A percentile compares a stretch with the other conserved stretches of the same genome.
Conservation (phyloP, 1,140 invertebrate species). For the Drosophila teissieri region DNA sequence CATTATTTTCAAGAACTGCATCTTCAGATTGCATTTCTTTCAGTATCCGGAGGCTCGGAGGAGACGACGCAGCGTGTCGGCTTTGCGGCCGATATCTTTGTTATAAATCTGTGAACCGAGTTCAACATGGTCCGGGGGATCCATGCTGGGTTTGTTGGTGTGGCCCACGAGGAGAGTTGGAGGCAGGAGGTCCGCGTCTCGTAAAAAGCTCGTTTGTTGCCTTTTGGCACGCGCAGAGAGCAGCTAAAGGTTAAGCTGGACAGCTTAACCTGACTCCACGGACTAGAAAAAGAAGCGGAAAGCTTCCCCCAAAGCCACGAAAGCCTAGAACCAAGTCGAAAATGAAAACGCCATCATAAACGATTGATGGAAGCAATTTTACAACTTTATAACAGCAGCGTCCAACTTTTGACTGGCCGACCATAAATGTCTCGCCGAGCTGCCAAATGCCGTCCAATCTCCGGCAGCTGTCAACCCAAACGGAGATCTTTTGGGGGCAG, state of each 20-base stretch:
- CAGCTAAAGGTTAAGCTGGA: slow-evolving; percentile 75
- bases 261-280: slow-evolving; percentile 65
- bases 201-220: slow-evolving; percentile 81
- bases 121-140: slow-evolving; percentile 69
- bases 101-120: slow-evolving; percentile 82
- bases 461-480: slow-evolving; percentile 54
- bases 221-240: slow-evolving; percentile 77
- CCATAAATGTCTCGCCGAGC: slow-evolving; percentile 60
- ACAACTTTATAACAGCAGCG: slow-evolving; percentile 63
- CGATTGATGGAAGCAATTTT: slow-evolving; percentile 72
- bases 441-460: slow-evolving; percentile 58
- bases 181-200: slow-evolving; percentile 49
- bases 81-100: slow-evolving; percentile 75
- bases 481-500: slow-evolving; percentile 4
- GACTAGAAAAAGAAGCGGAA: slow-evolving; percentile 18
- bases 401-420: slow-evolving; percentile 39
- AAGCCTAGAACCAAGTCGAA: slow-evolving; percentile 9
- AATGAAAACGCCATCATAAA: slow-evolving; percentile 56
- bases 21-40: slow-evolving; percentile 1
- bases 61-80: slow-evolving; percentile 71
- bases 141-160: slow-evolving; percentile 77
- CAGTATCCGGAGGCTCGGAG: slow-evolving; percentile 13
- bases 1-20: background rate
- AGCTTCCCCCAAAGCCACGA: slow-evolving; percentile 27
- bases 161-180: slow-evolving; percentile 51